Evolutionary conservation across 1,140 invertebrate species (phyloP).

Genomic region (Nasonia longicornis): DNA sequence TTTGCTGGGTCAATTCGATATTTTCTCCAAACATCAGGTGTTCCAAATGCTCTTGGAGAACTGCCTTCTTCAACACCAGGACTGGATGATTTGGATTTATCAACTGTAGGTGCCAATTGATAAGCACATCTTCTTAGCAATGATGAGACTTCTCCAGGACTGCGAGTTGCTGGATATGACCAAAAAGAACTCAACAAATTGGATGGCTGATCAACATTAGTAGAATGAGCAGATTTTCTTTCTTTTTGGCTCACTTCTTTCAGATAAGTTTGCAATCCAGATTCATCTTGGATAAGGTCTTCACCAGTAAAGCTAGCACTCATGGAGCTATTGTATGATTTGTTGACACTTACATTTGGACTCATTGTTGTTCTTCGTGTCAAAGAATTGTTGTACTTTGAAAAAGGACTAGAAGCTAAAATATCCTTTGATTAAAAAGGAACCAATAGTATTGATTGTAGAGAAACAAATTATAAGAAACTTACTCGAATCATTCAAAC

Average conservation of each 20-base stretch:
- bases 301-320: conserved; percentile 59
- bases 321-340: conserved; percentile 56
- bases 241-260: conserved; percentile 56
- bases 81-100: conserved; percentile 64
- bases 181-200: conserved; percentile 71
- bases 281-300: conserved; percentile 60
- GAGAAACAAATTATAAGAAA: conserved; percentile 10
- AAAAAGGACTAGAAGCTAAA: conserved; percentile 55
- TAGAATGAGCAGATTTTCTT: conserved; percentile 54
- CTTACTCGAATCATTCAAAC: conserved; percentile 59
- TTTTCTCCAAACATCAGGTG: conserved; percentile 72
- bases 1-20: conserved; percentile 73
- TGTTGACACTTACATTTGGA: conserved; percentile 56
- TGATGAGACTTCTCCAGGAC: conserved; percentile 69
- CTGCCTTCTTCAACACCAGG: conserved; percentile 69
- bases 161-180: conserved; percentile 71
- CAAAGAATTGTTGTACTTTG: conserved; percentile 54
- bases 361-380: conserved; percentile 50
- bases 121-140: conserved; percentile 70
- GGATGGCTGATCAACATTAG: conserved; percentile 61
- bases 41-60: conserved; percentile 64
- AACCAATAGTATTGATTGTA: background rate
- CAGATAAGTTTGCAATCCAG: conserved; percentile 59
- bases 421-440: conserved; percentile 54
- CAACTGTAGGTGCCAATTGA: conserved; percentile 70